Evolutionary conservation across 2,888 invertebrate genomes (phyloP).

Genomic region (Rosalia funebris): DNA sequence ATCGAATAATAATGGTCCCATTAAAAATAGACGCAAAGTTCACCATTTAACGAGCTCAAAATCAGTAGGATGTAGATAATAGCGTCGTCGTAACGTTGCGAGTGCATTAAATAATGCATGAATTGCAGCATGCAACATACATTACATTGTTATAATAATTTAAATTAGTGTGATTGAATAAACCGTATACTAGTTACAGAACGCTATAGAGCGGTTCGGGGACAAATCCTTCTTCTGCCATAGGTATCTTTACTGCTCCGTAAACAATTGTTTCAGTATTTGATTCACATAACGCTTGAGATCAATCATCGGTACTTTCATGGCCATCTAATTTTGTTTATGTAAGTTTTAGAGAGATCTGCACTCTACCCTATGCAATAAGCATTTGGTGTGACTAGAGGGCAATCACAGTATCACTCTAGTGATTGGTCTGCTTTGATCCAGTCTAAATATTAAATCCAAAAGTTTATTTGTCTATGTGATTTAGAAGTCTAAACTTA

Average conservation of each 20-base stretch:
- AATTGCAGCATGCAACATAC: conserved; percentile 46
- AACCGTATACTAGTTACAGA: conserved; percentile 26
- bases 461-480: no score
- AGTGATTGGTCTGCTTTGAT: no score
- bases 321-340: no score
- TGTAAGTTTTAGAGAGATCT: no score
- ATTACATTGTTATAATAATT: conserved; percentile 49
- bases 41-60: conserved; percentile 31
- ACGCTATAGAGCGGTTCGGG: neutral
- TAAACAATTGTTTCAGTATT: no score
- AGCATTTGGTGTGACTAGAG: no score
- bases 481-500: no score
- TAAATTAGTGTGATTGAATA: conserved; percentile 48
- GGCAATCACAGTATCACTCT: no score
- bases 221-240: neutral
- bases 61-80: conserved; percentile 45
- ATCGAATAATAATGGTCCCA: conserved; percentile 25
- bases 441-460: no score
- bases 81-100: conserved; percentile 41
- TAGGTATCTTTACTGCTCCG: neutral
- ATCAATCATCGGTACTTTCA: no score
- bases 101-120: conserved; percentile 47
- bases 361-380: no score
- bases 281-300: no score
- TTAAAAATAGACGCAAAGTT: conserved; percentile 24